These are phyloP conservation scores for Cordilura impudica DNA, from an alignment of 2,888 invertebrate genomes.

Conservation along the genomic window DNA sequence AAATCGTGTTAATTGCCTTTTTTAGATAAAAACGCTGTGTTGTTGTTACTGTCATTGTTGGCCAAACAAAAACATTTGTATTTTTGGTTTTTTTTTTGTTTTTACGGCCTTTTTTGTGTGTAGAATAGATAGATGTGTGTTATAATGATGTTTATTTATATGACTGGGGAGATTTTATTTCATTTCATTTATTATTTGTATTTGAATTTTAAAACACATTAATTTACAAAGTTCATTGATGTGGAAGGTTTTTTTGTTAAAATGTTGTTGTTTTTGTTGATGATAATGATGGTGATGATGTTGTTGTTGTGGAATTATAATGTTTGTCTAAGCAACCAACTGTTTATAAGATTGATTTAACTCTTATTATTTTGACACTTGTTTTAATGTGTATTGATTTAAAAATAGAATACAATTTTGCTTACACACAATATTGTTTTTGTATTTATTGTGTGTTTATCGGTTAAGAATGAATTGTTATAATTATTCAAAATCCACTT, in stretches of 20 bases:
- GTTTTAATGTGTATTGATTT: not conserved
- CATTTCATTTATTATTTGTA: not conserved
- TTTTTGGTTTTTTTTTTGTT: not conserved
- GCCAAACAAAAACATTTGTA: conserved; percentile 12
- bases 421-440: not conserved
- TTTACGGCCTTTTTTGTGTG: conserved; percentile 9
- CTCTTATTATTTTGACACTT: conserved; percentile 1
- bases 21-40: conserved; percentile 20
- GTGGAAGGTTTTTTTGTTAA: conserved; percentile 13
- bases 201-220: conserved; percentile 26
- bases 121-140: not conserved
- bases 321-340: not conserved
- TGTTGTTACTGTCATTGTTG: conserved; percentile 25
- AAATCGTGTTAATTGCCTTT: conserved; percentile 48
- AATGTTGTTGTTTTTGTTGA: conserved; percentile 1
- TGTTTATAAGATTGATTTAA: conserved; percentile 4
- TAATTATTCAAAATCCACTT: not conserved
- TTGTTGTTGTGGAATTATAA: conserved; percentile 15
- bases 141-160: conserved; percentile 16
- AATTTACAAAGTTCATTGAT: conserved; percentile 45
- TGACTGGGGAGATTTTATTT: conserved; percentile 8
- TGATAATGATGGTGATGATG: no score
- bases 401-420: not conserved
- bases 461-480: not conserved
- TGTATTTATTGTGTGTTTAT: not conserved